phyloP scores from a whole-genome alignment of 2,888 invertebrate species.

The Drosophila austrosaltans region DNA sequence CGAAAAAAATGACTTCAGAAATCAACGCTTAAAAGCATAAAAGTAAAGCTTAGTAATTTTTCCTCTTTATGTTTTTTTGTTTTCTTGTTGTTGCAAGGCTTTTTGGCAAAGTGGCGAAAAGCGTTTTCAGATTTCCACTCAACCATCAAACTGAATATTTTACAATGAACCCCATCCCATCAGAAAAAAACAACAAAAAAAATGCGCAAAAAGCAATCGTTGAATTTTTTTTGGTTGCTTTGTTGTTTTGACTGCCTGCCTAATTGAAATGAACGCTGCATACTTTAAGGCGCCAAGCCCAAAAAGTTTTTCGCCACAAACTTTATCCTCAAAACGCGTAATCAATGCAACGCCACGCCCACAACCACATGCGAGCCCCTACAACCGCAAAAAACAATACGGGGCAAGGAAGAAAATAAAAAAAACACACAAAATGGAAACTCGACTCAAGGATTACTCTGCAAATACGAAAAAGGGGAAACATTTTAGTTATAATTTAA shows the following conservation, averaged over 20 bases:
- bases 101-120: too few species aligned
- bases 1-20: too few species aligned
- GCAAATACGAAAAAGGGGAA: too few species aligned
- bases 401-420: not conserved
- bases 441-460: not conserved
- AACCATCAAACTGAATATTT: slow-evolving; percentile 4
- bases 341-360: slow-evolving; percentile 46
- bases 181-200: too few species aligned
- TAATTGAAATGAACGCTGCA: slow-evolving; percentile 28
- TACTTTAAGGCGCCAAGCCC: slow-evolving; percentile 22
- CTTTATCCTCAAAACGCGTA: slow-evolving; percentile 25
- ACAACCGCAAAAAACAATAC: slow-evolving; percentile 4
- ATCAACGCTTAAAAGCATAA: too few species aligned
- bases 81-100: too few species aligned
- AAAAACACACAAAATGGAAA: not conserved
- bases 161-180: not conserved
- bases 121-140: not conserved
- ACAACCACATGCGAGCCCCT: slow-evolving; percentile 13
- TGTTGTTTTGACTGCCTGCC: not conserved
- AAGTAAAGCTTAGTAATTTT: too few species aligned
- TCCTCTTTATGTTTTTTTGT: too few species aligned
- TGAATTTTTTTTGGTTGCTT: not conserved
- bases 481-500: too few species aligned
- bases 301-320: not conserved
- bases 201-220: not conserved